A percentile compares a stretch with the other conserved stretches of the same genome.
These are phyloP conservation scores for Carassius carassius DNA, from an alignment of 2,113 vertebrate genomes.

Conservation along the genomic window DNA sequence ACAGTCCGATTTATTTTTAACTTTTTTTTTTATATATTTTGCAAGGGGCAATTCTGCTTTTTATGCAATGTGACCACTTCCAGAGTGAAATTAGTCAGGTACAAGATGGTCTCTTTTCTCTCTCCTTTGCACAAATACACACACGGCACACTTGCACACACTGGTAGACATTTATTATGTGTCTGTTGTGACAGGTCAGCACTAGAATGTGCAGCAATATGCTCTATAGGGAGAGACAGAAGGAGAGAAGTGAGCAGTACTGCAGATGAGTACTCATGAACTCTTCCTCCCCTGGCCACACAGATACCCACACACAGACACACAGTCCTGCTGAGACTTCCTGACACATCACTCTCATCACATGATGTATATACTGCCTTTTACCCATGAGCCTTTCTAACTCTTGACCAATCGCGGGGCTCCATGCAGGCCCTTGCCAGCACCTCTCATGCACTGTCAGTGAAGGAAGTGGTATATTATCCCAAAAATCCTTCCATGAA, in stretches of 20 bases:
- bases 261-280: slow-evolving; percentile 53
- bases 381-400: slow-evolving; percentile 49
- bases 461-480: slow-evolving; percentile 34
- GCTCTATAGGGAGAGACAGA: slow-evolving; percentile 63
- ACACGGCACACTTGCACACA: not conserved
- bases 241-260: slow-evolving; percentile 52
- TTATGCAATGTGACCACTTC: not conserved
- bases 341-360: slow-evolving; percentile 55
- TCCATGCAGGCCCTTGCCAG: slow-evolving; percentile 23
- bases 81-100: not conserved
- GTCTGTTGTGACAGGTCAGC: slow-evolving; percentile 70
- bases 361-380: slow-evolving; percentile 61
- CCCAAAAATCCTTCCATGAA: slow-evolving; percentile 19
- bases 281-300: slow-evolving; percentile 52
- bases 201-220: slow-evolving; percentile 64
- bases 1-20: not conserved
- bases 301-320: slow-evolving; percentile 50
- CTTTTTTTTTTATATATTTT: not conserved
- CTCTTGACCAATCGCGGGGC: slow-evolving; percentile 46
- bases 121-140: slow-evolving; percentile 15
- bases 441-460: not conserved
- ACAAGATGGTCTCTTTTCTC: not conserved
- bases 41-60: not conserved
- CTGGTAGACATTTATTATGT: slow-evolving; percentile 66
- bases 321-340: slow-evolving; percentile 44